Conservation (phyloP, 2,888 invertebrate species). For the Leuctra nigra region DNA sequence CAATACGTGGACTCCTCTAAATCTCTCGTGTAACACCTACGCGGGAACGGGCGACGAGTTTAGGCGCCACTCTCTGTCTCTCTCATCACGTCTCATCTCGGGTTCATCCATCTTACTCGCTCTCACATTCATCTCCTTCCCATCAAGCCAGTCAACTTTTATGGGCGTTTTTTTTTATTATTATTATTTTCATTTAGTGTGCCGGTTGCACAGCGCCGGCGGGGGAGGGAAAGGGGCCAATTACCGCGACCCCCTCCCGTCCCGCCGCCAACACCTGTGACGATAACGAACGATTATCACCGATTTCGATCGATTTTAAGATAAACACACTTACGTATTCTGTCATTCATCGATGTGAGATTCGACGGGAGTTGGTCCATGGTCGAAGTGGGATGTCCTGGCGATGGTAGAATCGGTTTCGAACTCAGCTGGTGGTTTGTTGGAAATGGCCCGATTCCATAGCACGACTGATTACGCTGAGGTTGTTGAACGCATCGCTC, state of each 20-base stretch:
- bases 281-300: neutral
- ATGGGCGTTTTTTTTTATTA: conserved; percentile 20
- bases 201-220: conserved; percentile 2
- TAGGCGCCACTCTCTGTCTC: neutral
- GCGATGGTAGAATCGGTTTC: neutral
- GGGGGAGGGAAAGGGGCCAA: conserved; percentile 21
- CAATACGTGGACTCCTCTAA: neutral
- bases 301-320: neutral
- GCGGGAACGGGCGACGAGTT: too few species aligned
- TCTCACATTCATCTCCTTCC: conserved; percentile 15
- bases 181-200: conserved; percentile 14
- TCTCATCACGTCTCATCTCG: conserved; percentile 8
- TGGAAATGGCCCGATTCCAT: neutral
- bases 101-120: neutral
- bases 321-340: neutral
- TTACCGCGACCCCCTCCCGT: conserved; percentile 15
- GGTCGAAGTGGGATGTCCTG: too few species aligned
- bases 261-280: neutral
- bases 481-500: too few species aligned
- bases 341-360: neutral
- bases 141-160: conserved; percentile 18
- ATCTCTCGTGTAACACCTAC: neutral
- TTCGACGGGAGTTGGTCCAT: too few species aligned
- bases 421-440: neutral
- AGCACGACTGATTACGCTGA: too few species aligned